phyloP scores from a whole-genome alignment of 2,888 invertebrate species.

The Choristoneura rosaceana region DNA sequence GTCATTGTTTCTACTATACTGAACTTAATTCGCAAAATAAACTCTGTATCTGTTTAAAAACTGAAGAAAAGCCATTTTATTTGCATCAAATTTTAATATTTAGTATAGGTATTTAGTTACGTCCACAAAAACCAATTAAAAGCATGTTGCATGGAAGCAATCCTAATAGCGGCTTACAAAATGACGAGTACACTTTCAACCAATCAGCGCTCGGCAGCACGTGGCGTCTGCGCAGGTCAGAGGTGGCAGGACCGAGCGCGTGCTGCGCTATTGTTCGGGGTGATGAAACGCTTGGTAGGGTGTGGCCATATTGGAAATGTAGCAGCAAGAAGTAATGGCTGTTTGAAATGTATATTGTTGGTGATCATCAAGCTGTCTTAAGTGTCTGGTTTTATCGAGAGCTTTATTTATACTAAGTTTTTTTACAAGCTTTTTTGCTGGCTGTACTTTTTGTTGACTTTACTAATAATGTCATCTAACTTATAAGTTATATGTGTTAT shows the following conservation, averaged over 20 bases:
- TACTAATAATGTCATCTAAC: no score
- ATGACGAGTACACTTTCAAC: conserved; percentile 70
- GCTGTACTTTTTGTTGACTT: no score
- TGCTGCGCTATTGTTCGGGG: conserved; percentile 63
- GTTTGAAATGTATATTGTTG: not conserved
- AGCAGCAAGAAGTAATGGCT: not conserved
- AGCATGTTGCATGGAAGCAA: conserved; percentile 49
- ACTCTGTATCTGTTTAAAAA: no score
- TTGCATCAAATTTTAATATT: conserved; percentile 34
- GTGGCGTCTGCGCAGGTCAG: conserved; percentile 66
- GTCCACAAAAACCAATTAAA: not conserved
- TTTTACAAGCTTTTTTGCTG: no score
- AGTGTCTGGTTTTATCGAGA: no score
- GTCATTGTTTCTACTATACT: not conserved
- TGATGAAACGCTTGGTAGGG: conserved; percentile 54
- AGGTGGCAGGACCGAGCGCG: conserved; percentile 62
- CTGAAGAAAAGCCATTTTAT: no score
- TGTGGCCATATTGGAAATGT: conserved; percentile 26
- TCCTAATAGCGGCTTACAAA: conserved; percentile 63
- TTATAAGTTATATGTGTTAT: no score
- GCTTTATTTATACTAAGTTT: no score
- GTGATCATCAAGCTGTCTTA: not conserved
- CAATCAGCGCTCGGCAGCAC: conserved; percentile 78
- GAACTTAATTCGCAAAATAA: no score
- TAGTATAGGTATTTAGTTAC: not conserved